These are phyloP conservation scores for Capitulum mitella DNA, from an alignment of 2,888 invertebrate genomes.

Conservation along the genomic window DNA sequence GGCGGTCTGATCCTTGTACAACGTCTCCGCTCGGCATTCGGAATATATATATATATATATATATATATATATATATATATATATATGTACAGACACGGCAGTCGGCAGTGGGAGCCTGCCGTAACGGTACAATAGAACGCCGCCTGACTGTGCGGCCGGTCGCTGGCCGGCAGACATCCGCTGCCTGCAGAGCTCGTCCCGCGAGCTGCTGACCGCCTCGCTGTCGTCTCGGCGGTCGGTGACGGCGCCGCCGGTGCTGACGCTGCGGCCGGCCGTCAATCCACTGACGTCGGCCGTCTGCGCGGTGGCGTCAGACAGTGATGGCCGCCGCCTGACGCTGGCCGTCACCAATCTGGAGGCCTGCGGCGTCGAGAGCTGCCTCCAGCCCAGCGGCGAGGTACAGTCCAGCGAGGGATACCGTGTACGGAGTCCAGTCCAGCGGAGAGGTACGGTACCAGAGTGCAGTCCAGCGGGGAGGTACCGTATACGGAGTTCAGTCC, in stretches of 20 bases:
- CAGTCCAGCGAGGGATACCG: too few relatives aligned
- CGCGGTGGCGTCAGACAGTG: conserved; percentile 26
- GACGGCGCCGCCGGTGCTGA: conserved; percentile 29
- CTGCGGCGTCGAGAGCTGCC: conserved; percentile 34
- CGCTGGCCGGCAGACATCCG: conserved; percentile 37
- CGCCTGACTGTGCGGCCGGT: too few relatives aligned
- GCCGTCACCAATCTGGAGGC: conserved; percentile 32
- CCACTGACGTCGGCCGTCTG: conserved; percentile 31
- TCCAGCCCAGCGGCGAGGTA: conserved; percentile 26
- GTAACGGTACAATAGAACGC: too few relatives aligned
- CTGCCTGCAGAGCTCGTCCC: conserved; percentile 35
- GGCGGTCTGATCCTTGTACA: neutral
- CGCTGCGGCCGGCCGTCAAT: conserved; percentile 29
- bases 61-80: neutral
- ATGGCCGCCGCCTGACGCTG: conserved; percentile 28
- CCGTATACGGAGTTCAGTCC: too few relatives aligned
- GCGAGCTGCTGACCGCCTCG: conserved; percentile 37
- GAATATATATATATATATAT: neutral
- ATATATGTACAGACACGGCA: neutral
- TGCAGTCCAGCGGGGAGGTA: neutral
- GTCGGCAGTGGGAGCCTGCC: neutral
- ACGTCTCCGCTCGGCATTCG: neutral
- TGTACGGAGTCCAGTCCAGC: too few relatives aligned
- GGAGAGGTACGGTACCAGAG: neutral
- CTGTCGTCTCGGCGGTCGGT: neutral